Conservation (phyloP, 1,140 invertebrate species). For the Zaprionus davidi region DNA sequence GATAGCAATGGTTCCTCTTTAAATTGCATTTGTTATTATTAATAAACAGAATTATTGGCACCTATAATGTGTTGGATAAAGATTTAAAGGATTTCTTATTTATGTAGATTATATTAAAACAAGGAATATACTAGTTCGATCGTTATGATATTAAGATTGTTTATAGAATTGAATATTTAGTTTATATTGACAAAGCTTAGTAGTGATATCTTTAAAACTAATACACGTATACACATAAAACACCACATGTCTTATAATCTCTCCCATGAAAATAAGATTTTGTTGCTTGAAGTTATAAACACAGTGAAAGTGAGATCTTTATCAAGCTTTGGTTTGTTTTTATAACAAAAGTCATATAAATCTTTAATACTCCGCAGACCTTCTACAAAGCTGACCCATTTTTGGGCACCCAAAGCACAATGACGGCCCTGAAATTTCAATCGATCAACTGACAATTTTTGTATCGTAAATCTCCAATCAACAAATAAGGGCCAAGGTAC, state of each 20-base stretch:
- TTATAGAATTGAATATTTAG: not conserved
- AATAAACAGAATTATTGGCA: not conserved
- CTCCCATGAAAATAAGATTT: too few relatives aligned
- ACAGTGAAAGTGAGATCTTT: too few relatives aligned
- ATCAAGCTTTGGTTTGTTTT: not conserved
- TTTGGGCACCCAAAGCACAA: constrained; percentile 20
- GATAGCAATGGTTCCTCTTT: not conserved
- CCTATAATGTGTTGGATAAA: not conserved
- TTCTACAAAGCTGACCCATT: constrained; percentile 50
- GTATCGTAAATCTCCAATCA: constrained; percentile 9
- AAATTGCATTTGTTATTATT: too few relatives aligned
- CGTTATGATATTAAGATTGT: not conserved
- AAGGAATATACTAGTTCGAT: not conserved
- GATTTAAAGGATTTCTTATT: not conserved
- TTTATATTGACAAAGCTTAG: not conserved
- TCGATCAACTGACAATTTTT: constrained; percentile 50
- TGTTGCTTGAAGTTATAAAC: too few relatives aligned
- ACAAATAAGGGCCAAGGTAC: constrained; percentile 36
- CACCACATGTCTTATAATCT: too few relatives aligned
- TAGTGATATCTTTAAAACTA: not conserved
- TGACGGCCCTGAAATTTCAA: constrained; percentile 72
- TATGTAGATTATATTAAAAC: too few relatives aligned
- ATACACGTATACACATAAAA: not conserved
- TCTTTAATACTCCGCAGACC: not conserved
- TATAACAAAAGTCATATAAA: not conserved